A percentile compares a stretch with the other conserved stretches of the same genome.
Conservation (phyloP, 1,140 invertebrate species). For the Periplaneta americana region DNA sequence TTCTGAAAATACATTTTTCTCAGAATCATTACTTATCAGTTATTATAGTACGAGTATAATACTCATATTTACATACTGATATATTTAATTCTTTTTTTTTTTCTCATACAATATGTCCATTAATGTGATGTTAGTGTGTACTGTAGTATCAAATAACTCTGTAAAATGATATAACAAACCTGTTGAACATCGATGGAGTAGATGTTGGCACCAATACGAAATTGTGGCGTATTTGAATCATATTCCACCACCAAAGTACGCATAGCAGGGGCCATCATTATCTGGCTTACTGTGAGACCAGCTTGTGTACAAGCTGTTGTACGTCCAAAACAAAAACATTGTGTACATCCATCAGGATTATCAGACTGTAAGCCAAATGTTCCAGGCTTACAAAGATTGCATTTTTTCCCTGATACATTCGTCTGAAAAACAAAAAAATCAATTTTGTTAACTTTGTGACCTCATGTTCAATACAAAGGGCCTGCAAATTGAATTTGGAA, state of each 20-base stretch:
- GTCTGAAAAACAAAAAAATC: conserved; percentile 41
- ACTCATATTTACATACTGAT: too few relatives aligned
- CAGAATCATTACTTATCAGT: too few relatives aligned
- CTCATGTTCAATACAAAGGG: too few relatives aligned
- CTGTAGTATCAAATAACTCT: too few relatives aligned
- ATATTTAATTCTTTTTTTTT: too few relatives aligned
- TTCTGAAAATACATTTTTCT: too few relatives aligned
- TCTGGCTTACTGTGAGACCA: conserved; percentile 67
- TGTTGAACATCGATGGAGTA: conserved; percentile 25
- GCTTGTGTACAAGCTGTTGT: conserved; percentile 71
- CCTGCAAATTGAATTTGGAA: too few relatives aligned
- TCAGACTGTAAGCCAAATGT: conserved; percentile 71
- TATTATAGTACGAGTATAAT: too few relatives aligned
- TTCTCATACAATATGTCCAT: too few relatives aligned
- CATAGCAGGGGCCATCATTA: conserved; percentile 49
- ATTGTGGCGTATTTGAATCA: conserved; percentile 29
- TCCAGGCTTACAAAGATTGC: conserved; percentile 75
- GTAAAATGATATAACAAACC: neutral
- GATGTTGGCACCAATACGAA: conserved; percentile 27
- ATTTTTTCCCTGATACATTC: conserved; percentile 75
- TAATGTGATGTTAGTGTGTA: too few relatives aligned
- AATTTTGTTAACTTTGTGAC: too few relatives aligned
- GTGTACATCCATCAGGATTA: conserved; percentile 75
- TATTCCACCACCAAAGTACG: conserved; percentile 49
- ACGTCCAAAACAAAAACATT: conserved; percentile 86